Percentiles rank a stretch among this genome's conserved stretches.
phyloP scores from a whole-genome alignment of 2,797 vertebrate species.

The Gallinago stenura region DNA sequence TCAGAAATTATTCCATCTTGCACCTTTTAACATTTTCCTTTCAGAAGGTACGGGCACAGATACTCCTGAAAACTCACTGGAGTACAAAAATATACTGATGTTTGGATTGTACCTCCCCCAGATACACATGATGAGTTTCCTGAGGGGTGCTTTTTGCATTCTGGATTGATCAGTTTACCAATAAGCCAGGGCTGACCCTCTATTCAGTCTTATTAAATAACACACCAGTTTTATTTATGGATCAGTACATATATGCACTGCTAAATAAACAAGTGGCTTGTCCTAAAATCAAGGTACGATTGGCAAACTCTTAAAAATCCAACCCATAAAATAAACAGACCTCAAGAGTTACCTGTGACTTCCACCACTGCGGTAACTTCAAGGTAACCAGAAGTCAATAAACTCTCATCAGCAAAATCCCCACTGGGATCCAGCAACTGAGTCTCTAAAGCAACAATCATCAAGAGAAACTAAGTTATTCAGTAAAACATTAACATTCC shows the following conservation, averaged over 20 bases:
- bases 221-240: conserved; percentile 1
- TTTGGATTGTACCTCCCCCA: background rate
- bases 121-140: background rate
- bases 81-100: background rate
- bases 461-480: conserved; percentile 41
- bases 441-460: conserved; percentile 16
- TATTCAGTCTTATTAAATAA: background rate
- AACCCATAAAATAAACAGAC: conserved; percentile 68
- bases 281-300: conserved; percentile 16
- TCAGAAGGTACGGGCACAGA: background rate
- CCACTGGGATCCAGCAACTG: conserved; percentile 26
- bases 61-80: background rate
- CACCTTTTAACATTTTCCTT: background rate
- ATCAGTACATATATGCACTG: background rate
- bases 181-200: background rate
- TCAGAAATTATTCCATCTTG: background rate
- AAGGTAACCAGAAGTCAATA: conserved; percentile 62
- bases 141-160: background rate
- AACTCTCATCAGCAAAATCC: conserved; percentile 51
- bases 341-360: conserved; percentile 47
- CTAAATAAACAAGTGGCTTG: conserved; percentile 36
- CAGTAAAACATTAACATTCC: conserved; percentile 60
- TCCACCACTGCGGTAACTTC: conserved; percentile 9
- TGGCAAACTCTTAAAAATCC: conserved; percentile 58
- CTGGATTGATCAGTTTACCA: background rate